A percentile compares a stretch with the other conserved stretches of the same genome.
Evolutionary conservation across 1,140 invertebrate species (phyloP).

Genomic region (Lepidurus arcticus): DNA sequence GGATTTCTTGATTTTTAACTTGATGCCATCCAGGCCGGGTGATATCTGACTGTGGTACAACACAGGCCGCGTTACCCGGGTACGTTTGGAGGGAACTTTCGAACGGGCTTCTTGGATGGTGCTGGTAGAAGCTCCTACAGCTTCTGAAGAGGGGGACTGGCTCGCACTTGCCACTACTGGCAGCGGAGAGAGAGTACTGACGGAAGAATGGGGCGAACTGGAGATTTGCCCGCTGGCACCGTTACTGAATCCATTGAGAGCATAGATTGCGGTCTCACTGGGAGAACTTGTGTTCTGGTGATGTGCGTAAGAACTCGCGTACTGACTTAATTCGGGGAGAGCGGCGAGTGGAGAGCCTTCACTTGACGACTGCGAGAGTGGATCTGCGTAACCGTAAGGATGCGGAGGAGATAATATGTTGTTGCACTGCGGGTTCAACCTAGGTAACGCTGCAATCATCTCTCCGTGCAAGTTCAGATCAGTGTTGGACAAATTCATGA

Average conservation of each 20-base stretch:
- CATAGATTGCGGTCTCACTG: neutral
- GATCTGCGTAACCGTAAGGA: neutral
- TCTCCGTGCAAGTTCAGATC: neutral
- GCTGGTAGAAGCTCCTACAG: neutral
- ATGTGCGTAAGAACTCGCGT: slow-evolving; percentile 2
- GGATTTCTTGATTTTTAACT: slow-evolving; percentile 58
- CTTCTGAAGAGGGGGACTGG: neutral
- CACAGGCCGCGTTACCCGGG: slow-evolving; percentile 36
- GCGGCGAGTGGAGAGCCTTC: neutral
- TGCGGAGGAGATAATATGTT: neutral
- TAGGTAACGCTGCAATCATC: neutral
- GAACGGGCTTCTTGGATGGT: neutral
- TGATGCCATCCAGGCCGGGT: slow-evolving; percentile 57
- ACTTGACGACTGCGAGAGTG: neutral
- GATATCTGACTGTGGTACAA: slow-evolving; percentile 54
- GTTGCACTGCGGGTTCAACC: neutral
- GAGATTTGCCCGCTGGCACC: neutral
- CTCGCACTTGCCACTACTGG: neutral
- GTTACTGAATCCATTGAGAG: neutral
- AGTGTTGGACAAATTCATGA: neutral
- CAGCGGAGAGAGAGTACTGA: neutral
- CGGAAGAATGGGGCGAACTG: neutral
- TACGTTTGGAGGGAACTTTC: slow-evolving; percentile 26
- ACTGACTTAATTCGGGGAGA: neutral
- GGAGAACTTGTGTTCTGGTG: neutral